Base-by-base conservation (phyloP, 1,140 invertebrate genomes). In the Odontomachus brunneus region DNA sequence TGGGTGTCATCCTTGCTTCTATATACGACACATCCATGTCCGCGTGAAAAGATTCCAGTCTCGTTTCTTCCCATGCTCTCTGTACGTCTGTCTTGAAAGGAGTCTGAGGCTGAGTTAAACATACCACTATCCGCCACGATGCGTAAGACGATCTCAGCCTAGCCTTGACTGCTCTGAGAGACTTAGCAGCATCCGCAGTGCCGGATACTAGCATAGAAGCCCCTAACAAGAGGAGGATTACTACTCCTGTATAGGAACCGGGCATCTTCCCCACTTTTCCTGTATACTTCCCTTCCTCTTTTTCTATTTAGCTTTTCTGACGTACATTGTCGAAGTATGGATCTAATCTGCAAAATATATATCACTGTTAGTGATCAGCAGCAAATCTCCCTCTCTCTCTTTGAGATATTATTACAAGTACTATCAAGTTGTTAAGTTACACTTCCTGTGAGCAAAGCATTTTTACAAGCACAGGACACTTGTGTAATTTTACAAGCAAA, bases 1-100 rank as follows among this genome's bases (percentile, higher is more conserved):
- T 82, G 1, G 88, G 75, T 26, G 90, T 82, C 63, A 89, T 83
- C 57, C 89, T 88, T 29, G 92, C 91, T 67, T 94, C 93, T 33
- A 94, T 89, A 69, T 91, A 94, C 22, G 90, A 93, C 49, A 94
- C 83, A 66, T 94, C 93, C 48, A 93, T 86, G 17, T 94, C 93
- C 7, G 88, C 88, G 22, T 94, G 93, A 49, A 75, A 75, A 7
- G 88, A 90, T 59, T 94, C 92, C 22, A 93, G 76, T 73, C 93
- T 90, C 5, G 92, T 93, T 22, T 91, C 89, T 44, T 94, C 94
- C 94, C 94, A 94, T 76, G 91, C 91, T 53, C 90, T 91, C 60
- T 94, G 93, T 11, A 94, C 89, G 44, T 94, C 94, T 26, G 82
- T 86, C 80, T 91, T 93, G 12, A 90, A 82, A 26, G 90, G 86